Conservation (phyloP, 1,140 invertebrate species). For the Stegodyphus mimosarum region DNA sequence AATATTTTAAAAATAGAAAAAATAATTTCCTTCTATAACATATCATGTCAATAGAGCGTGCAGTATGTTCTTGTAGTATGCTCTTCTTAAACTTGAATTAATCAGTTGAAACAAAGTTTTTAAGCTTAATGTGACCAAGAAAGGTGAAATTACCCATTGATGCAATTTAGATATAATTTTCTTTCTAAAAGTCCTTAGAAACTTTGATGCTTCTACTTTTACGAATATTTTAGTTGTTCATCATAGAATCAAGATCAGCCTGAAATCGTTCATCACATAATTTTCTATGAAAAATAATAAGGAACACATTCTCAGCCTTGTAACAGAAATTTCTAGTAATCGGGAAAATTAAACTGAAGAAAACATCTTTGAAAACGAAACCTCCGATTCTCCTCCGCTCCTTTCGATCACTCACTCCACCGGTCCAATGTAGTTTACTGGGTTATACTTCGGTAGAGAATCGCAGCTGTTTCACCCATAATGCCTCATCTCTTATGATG, state of each 20-base stretch:
- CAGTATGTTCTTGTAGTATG: too few species aligned
- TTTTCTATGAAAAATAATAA: not conserved
- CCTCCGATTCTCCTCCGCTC: not conserved
- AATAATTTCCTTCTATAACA: too few species aligned
- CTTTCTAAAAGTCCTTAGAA: not conserved
- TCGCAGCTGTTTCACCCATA: constrained; percentile 25
- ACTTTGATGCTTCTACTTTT: not conserved
- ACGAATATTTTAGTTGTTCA: not conserved
- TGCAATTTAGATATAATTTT: too few species aligned
- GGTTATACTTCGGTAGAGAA: constrained; percentile 12
- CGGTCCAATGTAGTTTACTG: constrained; percentile 46
- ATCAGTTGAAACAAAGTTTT: too few species aligned
- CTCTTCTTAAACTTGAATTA: too few species aligned
- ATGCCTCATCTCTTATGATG: constrained; percentile 29
- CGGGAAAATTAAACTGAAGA: not conserved
- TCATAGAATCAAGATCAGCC: too few species aligned
- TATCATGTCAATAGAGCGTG: too few species aligned
- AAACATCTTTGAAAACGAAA: not conserved
- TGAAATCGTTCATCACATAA: not conserved
- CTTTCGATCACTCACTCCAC: constrained; percentile 14
- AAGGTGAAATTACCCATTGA: too few species aligned
- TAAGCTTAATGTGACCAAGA: too few species aligned
- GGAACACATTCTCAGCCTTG: not conserved
- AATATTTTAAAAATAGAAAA: too few species aligned
- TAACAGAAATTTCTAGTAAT: not conserved